Base-by-base conservation (phyloP, 2,888 invertebrate species). In the Agrenia bidenticulata region DNA sequence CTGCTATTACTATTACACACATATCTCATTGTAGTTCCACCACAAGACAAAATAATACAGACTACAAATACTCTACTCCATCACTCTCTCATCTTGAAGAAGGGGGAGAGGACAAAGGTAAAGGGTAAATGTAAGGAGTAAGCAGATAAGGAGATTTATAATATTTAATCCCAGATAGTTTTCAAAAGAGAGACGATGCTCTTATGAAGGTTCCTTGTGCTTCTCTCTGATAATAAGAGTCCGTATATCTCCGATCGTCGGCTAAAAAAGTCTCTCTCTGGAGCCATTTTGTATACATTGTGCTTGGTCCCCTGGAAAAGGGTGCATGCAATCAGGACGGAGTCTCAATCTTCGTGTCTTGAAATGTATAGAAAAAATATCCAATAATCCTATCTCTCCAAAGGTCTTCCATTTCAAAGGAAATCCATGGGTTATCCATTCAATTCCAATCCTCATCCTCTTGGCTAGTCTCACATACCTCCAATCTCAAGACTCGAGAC, bases 221-320 rank as follows among this genome's bases (percentile, higher is more conserved):
- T 19, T 9, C n/a, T 17, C 5, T 15, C 5, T 19, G n/a, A 19
- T 15, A 19, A 9, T 9, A 45, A 45, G 11, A 7, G 32, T 32
- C 5, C 4, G 11, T 32, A 11, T 32, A 32, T 32, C n/a, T n/a
- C n/a, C n/a, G n/a, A n/a, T n/a, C n/a, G 32, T 32, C 32, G 32
- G 32, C 32, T 32, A 4, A 7, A 32, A 32, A 32, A 32, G 11
- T n/a, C 15, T 9, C 15, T 39, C 45, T 45, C 37, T 63, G 63
- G 26, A 63, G 63, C 63, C 63, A 63, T 63, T 63, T 63, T 63
- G 56, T 21, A 50, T 63, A 19, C 49, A 21, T 63, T 41, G 32
- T 32, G 32, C 32, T n/a, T n/a, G n/a, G 32, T 39, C 55, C 55
- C 62, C 21, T 15, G 23, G 39, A 32, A 32, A 32, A 37, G 21